These are phyloP conservation scores for Unio delphinus DNA, from an alignment of 2,888 invertebrate genomes.

Conservation along the genomic window DNA sequence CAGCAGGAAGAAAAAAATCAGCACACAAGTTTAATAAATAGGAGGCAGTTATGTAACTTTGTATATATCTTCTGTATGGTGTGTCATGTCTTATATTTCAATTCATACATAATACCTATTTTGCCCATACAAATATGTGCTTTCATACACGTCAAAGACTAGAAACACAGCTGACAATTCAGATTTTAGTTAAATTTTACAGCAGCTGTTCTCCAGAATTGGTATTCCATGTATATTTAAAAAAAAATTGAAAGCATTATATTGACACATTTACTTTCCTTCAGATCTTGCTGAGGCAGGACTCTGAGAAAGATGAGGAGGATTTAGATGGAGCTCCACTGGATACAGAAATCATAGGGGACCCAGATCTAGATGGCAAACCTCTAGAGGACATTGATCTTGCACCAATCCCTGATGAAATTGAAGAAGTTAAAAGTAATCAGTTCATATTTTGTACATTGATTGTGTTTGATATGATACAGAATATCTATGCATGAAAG, in stretches of 20 bases:
- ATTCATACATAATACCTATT: no score
- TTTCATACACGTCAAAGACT: no score
- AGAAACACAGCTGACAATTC: no score
- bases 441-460: slow-evolving; percentile 4
- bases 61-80: no score
- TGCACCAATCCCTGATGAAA: slow-evolving; percentile 73
- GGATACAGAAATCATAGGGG: slow-evolving; percentile 19
- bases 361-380: slow-evolving; percentile 58
- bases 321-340: slow-evolving; percentile 68
- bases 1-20: no score
- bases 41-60: no score
- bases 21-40: no score
- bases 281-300: slow-evolving; percentile 8
- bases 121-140: no score
- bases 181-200: no score
- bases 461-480: no score
- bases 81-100: no score
- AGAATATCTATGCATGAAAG: no score
- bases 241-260: not conserved
- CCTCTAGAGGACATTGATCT: slow-evolving; percentile 76
- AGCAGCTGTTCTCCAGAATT: not conserved
- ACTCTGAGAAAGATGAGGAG: slow-evolving; percentile 25
- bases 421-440: slow-evolving; percentile 82
- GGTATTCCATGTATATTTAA: not conserved
- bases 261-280: slow-evolving; percentile 1